Evolutionary conservation across 2,113 vertebrate species (phyloP).

Genomic region (Strix uralensis): DNA sequence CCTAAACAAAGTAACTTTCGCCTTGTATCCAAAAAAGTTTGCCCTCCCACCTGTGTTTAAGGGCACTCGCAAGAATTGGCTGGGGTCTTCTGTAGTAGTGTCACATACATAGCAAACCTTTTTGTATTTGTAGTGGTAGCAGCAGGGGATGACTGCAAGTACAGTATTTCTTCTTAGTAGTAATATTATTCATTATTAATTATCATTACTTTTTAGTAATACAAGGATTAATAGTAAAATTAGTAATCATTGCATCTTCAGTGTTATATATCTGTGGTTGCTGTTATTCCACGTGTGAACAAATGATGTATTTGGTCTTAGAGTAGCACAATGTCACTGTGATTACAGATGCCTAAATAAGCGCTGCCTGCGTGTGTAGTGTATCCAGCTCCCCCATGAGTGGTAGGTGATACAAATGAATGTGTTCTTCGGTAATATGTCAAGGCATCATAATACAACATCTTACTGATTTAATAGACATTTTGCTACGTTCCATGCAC

Average conservation of each 20-base stretch:
- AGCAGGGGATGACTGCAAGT: background rate
- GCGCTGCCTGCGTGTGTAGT: accelerated
- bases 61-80: background rate
- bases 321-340: background rate
- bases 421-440: background rate
- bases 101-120: background rate
- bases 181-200: background rate
- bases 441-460: background rate
- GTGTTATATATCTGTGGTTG: background rate
- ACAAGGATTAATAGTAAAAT: background rate
- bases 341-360: background rate
- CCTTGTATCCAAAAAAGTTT: background rate
- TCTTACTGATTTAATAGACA: background rate
- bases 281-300: background rate
- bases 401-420: background rate
- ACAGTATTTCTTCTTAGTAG: background rate
- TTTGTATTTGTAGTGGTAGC: background rate
- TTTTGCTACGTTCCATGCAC: background rate
- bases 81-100: background rate
- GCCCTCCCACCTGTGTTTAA: background rate
- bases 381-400: background rate
- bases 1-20: background rate
- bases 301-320: background rate
- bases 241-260: background rate
- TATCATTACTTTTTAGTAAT: background rate